Evolutionary conservation across 2,113 vertebrate species (phyloP), one percentile per base, ranked within the genome.

Genomic region (Mugil cephalus): DNA sequence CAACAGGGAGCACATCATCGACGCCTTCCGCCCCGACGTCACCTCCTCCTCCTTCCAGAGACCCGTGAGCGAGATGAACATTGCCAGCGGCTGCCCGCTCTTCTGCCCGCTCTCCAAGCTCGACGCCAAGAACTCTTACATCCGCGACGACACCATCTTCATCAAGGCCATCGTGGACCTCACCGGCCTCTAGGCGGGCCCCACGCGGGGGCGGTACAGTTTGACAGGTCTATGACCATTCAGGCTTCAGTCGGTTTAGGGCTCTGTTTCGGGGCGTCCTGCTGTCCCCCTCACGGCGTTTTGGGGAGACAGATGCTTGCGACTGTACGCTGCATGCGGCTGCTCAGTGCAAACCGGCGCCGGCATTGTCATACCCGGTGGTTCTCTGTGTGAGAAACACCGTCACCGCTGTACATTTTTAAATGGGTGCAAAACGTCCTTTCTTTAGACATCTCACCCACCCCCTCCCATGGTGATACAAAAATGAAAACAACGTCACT

Each of bases 101-200:
- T 99, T 99, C 94, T 99, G 98, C 86, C 98, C 97, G 0, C 94
- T 99, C 21, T 94, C 95, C 7, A 95, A 96, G 80, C 96, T 99
- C 83, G 97, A 98, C 53, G 88, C 93, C 86, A 98, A 97, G 92
- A 97, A 96, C 75, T 95, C 96, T 8, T 99, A 99, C 17, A 95
- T 98, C 48, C 95, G 96, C 0, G 98, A 99, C 2, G 98, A 99
- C 9, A 95, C 95, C 87, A 96, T 99, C 92, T 99, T 99, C 91
- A 96, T 99, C 90, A 99, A 99, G 92, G 97, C 95, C 58, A 98
- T 98, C 1, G 98, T 99, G 84, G 98, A 99, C 84, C 95, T 99
- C 87, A 96, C 97, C 0, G 98, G 97, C 80, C 96, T 99, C 70
- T 98, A 95, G 88, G 10, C 0, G 66, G n/a, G 46, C 30, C 13